Evolutionary conservation across 2,113 vertebrate species (phyloP).

Genomic region (Pseudorasbora parva): DNA sequence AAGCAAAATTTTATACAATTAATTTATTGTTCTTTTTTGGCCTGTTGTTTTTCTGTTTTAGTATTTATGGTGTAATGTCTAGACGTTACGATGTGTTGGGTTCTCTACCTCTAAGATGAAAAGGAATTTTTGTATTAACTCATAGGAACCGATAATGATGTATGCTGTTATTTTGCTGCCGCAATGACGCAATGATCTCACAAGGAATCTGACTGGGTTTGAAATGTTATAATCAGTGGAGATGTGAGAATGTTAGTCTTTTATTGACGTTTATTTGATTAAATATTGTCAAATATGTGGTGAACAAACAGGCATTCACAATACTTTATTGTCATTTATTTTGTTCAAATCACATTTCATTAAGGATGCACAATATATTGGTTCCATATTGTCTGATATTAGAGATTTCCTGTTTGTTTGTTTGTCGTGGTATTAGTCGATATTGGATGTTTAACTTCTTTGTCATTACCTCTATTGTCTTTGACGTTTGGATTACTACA

Average conservation of each 20-base stretch:
- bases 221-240: neutral
- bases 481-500: neutral
- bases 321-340: too few relatives aligned
- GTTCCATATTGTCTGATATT: neutral
- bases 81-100: slow-evolving; percentile 49
- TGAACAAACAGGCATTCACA: neutral
- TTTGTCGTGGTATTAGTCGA: neutral
- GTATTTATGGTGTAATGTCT: slow-evolving; percentile 55
- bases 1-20: slow-evolving; percentile 67
- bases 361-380: neutral
- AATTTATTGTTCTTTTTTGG: slow-evolving; percentile 65
- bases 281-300: neutral
- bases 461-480: neutral
- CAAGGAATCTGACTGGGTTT: neutral
- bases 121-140: neutral
- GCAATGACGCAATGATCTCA: neutral
- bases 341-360: neutral
- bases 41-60: slow-evolving; percentile 33
- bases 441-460: too few relatives aligned
- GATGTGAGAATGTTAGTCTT: neutral
- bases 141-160: neutral
- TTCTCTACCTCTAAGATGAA: slow-evolving; percentile 44
- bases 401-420: neutral
- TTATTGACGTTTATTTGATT: neutral
- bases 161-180: neutral